Evolutionary conservation across 2,888 invertebrate genomes (phyloP).

Genomic region (Tethea ocularis): DNA sequence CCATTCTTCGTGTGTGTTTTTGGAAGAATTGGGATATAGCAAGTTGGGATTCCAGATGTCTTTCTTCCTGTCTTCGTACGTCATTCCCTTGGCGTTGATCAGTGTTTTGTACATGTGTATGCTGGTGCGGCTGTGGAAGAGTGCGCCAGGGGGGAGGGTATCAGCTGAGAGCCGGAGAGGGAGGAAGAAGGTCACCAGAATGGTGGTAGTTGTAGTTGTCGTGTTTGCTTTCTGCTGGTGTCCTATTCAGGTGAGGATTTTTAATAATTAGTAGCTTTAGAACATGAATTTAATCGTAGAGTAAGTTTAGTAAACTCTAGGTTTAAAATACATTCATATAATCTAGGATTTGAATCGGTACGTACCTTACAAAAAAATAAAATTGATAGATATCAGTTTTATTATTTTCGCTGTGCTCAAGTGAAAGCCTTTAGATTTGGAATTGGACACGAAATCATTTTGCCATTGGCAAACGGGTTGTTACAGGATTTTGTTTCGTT

Average conservation of each 20-base stretch:
- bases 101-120: conserved; percentile 95
- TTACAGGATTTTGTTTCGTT: background rate
- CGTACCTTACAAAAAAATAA: too few relatives aligned
- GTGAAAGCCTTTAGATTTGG: background rate
- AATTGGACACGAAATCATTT: conserved; percentile 1
- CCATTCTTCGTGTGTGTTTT: conserved; percentile 88
- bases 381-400: background rate
- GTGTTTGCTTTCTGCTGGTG: conserved; percentile 97
- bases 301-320: too few relatives aligned
- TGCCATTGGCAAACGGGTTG: background rate
- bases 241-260: conserved; percentile 91
- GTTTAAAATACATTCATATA: too few relatives aligned
- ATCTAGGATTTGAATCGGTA: too few relatives aligned
- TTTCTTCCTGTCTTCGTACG: conserved; percentile 94
- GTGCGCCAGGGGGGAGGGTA: conserved; percentile 91
- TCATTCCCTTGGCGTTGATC: conserved; percentile 93
- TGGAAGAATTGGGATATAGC: conserved; percentile 85
- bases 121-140: conserved; percentile 94
- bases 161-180: conserved; percentile 92
- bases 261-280: too few relatives aligned
- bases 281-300: too few relatives aligned
- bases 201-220: conserved; percentile 95
- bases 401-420: background rate
- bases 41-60: conserved; percentile 88
- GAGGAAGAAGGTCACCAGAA: conserved; percentile 94